Evolutionary conservation across 2,888 invertebrate genomes (phyloP), one percentile per base, ranked within the genome.

Genomic region (Ganaspis brasiliensis): DNA sequence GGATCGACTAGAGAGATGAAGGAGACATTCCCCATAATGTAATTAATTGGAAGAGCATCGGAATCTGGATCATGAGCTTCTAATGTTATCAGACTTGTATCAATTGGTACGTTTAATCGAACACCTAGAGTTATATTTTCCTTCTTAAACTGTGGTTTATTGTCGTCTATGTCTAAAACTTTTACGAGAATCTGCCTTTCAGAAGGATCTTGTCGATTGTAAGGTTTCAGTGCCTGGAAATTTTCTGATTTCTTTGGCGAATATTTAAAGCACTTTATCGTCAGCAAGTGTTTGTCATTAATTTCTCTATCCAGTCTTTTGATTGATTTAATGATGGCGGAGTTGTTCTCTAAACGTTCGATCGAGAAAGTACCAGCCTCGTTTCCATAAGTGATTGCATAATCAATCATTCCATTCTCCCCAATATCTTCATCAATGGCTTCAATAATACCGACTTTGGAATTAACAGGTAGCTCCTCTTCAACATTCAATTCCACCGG

Each of bases 361-460:
- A 96, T 92, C 19, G 91, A 92, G 80, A 96, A 94, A 0, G 95
- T 89, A 8, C 93, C 93, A 35, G 94, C 93, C 76, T 95, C 95
- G 86, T 96, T 96, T 1, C 96, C 96, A 86, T 94, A 94, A 73
- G 94, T 95, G 16, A 97, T 95, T 0, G 93, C 92, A 84, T 96
- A 96, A 85, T 96, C 95, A 76, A 96, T 94, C 76, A 94, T 94
- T 0, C 96, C 96, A 89, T 96, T 96, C 10, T 95, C 95, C 3
- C 92, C 95, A 10, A 95, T 93, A 83, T 97, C 97, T 85, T 95
- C 95, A 86, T 97, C 97, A 21, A 95, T 91, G 0, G 96, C 97
- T 82, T 94, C 92, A 12, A 97, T 89, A 67, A 93, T 92, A 0
- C 96, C 96, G 10, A 97, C 94, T 3, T 94, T 91, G 0, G 95